Percentiles rank a stretch among this genome's conserved stretches.
phyloP scores from a whole-genome alignment of 2,888 invertebrate genomes.

The Flexamia atlantica region DNA sequence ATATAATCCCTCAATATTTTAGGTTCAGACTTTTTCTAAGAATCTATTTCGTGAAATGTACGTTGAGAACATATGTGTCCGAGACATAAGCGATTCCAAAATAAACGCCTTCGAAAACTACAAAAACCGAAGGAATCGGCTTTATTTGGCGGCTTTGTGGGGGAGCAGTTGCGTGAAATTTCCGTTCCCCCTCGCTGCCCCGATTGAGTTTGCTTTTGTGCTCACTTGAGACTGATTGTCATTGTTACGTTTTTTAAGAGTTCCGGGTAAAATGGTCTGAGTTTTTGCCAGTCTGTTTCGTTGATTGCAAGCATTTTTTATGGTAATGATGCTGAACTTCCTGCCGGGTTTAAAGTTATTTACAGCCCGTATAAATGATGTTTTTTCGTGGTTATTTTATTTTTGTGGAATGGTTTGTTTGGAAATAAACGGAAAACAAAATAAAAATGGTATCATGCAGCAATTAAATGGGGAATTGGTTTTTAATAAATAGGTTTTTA shows the following conservation, averaged over 20 bases:
- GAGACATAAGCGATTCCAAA: not conserved
- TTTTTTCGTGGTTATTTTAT: too few species aligned
- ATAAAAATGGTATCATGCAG: too few species aligned
- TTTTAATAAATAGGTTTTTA: too few species aligned
- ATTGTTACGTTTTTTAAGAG: constrained; percentile 19
- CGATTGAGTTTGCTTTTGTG: constrained; percentile 31
- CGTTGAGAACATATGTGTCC: not conserved
- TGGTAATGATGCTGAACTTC: too few species aligned
- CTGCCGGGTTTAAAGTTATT: too few species aligned
- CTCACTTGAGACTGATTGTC: not conserved
- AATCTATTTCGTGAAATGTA: not conserved
- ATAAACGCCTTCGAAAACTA: not conserved
- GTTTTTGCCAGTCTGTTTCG: not conserved
- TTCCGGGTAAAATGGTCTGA: not conserved
- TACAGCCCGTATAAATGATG: too few species aligned
- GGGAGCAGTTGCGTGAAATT: constrained; percentile 26
- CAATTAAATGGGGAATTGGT: too few species aligned
- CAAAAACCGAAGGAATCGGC: constrained; percentile 29
- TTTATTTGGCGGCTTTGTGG: constrained; percentile 23
- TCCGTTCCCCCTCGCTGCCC: not conserved
- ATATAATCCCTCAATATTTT: too few species aligned
- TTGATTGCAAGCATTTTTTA: not conserved
- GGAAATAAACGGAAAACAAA: too few species aligned
- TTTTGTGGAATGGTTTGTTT: too few species aligned
- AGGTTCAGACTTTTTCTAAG: too few species aligned